Conservation (phyloP, 2,888 invertebrate species). For the Patella ulyssiponensis region DNA sequence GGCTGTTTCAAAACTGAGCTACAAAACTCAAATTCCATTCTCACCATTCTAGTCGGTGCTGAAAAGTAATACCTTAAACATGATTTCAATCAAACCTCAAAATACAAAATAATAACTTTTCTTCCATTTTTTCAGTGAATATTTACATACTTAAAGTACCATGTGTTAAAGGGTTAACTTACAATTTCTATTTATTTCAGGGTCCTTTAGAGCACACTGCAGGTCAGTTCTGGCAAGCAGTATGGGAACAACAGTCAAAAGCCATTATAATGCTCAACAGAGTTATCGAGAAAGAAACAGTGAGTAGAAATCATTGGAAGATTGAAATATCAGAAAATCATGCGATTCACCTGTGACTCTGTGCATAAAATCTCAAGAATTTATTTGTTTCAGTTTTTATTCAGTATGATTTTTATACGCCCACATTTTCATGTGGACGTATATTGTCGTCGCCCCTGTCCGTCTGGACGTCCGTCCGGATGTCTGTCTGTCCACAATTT, state of each 20-base stretch:
- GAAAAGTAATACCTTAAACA: too few relatives aligned
- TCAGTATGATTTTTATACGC: conserved; percentile 57
- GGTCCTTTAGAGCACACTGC: conserved; percentile 91
- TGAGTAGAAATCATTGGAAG: conserved; percentile 61
- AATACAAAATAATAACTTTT: too few relatives aligned
- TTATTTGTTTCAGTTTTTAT: conserved; percentile 84
- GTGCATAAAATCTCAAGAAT: conserved; percentile 91
- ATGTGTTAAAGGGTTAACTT: not conserved
- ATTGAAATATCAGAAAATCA: not conserved
- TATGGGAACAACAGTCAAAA: conserved; percentile 93
- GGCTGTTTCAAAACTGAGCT: too few relatives aligned
- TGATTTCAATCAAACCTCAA: too few relatives aligned
- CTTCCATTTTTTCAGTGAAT: too few relatives aligned
- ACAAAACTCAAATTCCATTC: too few relatives aligned
- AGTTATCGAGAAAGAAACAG: conserved; percentile 91
- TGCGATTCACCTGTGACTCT: conserved; percentile 31
- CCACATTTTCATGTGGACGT: too few relatives aligned
- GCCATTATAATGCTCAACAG: conserved; percentile 96
- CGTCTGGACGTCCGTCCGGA: too few relatives aligned
- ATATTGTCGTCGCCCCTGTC: too few relatives aligned
- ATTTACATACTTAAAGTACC: too few relatives aligned
- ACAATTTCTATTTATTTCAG: conserved; percentile 74
- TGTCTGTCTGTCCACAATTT: too few relatives aligned
- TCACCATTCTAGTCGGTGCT: too few relatives aligned
- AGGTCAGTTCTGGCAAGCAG: conserved; percentile 97